Evolutionary conservation across 2,888 invertebrate species (phyloP), one percentile per base, ranked within the genome.

Genomic region (Koerneria pararmatus): DNA sequence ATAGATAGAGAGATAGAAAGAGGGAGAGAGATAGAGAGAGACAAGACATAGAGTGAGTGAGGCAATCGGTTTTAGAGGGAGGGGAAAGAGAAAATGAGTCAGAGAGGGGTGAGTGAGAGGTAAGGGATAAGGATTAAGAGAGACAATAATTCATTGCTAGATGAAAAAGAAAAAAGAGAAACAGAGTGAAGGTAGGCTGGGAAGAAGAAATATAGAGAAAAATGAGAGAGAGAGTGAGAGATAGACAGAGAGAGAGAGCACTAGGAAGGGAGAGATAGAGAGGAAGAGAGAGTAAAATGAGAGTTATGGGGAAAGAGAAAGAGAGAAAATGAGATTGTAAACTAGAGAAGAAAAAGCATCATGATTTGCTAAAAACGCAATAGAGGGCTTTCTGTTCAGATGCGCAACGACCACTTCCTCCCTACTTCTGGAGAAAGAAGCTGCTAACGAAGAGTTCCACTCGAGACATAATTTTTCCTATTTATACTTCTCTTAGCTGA

Each of bases 251-350:
- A 24, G 53, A 62, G 53, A 29, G 22, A 29, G 34, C 35, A 62
- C 8, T 46, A 32, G 61, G 46, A 61, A 49, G 49, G 49, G 15
- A 15, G 35, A 62, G 62, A 62, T 53, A 34, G 34, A 15, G n/a
- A n/a, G n/a, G n/a, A n/a, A n/a, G n/a, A n/a, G n/a, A n/a, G n/a
- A n/a, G n/a, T n/a, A n/a, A n/a, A n/a, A n/a, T n/a, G n/a, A n/a
- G n/a, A n/a, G n/a, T n/a, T n/a, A n/a, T n/a, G n/a, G n/a, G n/a
- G n/a, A n/a, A n/a, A n/a, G n/a, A n/a, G n/a, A n/a, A n/a, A n/a
- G n/a, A n/a, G n/a, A n/a, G n/a, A n/a, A n/a, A n/a, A n/a, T n/a
- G n/a, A n/a, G n/a, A n/a, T n/a, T n/a, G n/a, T n/a, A n/a, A n/a
- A n/a, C n/a, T n/a, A n/a, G n/a, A n/a, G n/a, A n/a, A n/a, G n/a